Percentiles rank a stretch among this genome's conserved stretches.
These are phyloP conservation scores for Acanthosoma haemorrhoidale DNA, from an alignment of 2,888 invertebrate genomes.

Conservation along the genomic window DNA sequence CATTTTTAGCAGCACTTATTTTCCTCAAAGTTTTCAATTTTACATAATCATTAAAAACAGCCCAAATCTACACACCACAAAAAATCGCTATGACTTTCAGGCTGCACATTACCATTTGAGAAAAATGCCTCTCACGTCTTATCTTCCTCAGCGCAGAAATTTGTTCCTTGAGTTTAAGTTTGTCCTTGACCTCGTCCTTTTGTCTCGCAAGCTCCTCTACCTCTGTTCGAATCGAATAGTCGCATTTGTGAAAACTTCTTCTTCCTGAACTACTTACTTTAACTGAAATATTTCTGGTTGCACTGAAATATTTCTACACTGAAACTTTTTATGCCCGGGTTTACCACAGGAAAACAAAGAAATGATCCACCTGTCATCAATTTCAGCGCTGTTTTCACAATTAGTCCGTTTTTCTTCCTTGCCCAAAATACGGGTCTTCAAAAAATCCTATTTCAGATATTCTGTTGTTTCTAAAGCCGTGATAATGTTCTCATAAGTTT, in stretches of 20 bases:
- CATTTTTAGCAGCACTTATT: background rate
- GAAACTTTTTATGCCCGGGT: background rate
- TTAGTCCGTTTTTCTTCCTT: constrained; percentile 9
- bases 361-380: background rate
- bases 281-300: too few species aligned
- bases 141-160: background rate
- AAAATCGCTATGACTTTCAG: too few species aligned
- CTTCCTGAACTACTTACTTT: background rate
- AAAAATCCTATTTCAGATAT: background rate
- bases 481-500: constrained; percentile 17
- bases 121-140: background rate
- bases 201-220: background rate
- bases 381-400: background rate
- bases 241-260: background rate
- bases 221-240: background rate
- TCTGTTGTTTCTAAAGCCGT: background rate
- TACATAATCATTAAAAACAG: background rate
- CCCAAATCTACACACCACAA: background rate
- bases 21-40: background rate
- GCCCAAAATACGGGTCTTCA: background rate
- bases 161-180: background rate
- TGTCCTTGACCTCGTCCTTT: background rate
- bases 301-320: too few species aligned
- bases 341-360: background rate
- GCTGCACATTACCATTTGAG: background rate